A percentile compares a stretch with the other conserved stretches of the same genome.
Evolutionary conservation across 2,113 vertebrate species (phyloP).

Genomic region (Oreochromis tanganicae): DNA sequence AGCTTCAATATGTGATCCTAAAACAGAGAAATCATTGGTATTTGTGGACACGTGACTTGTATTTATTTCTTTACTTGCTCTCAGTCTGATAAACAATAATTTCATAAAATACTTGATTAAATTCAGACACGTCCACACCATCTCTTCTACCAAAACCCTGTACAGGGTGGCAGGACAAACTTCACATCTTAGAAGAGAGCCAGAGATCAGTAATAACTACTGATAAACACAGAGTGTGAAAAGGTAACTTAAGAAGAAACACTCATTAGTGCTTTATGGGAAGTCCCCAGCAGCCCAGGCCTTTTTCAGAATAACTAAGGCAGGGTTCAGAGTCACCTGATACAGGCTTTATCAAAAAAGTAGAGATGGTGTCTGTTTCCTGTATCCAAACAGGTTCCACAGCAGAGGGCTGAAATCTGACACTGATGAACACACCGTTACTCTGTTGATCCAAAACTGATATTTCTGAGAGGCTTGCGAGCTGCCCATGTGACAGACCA

Average conservation of each 20-base stretch:
- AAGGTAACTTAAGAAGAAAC: neutral
- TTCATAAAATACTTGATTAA: neutral
- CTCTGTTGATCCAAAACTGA: neutral
- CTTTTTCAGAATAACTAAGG: neutral
- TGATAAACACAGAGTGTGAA: neutral
- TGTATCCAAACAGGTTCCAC: neutral
- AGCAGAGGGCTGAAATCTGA: neutral
- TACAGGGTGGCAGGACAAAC: neutral
- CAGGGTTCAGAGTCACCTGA: neutral
- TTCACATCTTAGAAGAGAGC: neutral
- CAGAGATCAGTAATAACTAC: neutral
- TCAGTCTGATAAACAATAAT: neutral
- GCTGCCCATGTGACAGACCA: rapidly evolving
- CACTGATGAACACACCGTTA: neutral
- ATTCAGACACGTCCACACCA: neutral
- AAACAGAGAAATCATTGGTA: neutral
- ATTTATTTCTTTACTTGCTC: neutral
- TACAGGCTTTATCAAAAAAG: neutral
- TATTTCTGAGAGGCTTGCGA: neutral
- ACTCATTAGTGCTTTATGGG: neutral
- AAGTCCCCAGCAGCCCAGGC: neutral
- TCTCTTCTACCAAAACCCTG: neutral
- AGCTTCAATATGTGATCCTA: neutral
- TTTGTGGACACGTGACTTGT: neutral
- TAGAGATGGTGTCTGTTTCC: neutral